Evolutionary conservation across 2,113 vertebrate species (phyloP), one percentile per base, ranked within the genome.

Genomic region (Lucifuga dentata): DNA sequence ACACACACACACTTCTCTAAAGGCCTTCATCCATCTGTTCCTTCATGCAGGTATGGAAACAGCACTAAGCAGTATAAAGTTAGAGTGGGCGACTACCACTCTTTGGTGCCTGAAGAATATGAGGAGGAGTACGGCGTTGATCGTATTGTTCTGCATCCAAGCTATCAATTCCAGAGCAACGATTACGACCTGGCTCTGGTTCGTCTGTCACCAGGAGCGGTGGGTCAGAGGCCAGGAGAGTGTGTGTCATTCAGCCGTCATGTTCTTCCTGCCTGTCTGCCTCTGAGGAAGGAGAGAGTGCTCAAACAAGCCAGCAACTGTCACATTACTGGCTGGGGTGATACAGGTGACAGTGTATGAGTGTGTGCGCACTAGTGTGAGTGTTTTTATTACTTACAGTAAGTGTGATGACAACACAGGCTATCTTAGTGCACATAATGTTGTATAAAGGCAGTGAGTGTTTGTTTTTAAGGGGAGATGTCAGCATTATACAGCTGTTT

Each of bases 261-360:
- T 0, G 94, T 99, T 24, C 82, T 96, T 57, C 98, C 98, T 0
- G 97, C 93, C 11, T 99, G 98, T 68, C 75, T 99, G 85, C 97
- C 98, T 0, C 15, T 84, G 19, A 81, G 84, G 69, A 93, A 93
- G 48, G 98, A 99, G 82, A 91, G 91, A 50, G 95, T 94, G 5
- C 93, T 96, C 55, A 96, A 94, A 88, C 94, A 92, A 11, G 92
- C 95, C 50, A 91, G 90, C 39, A 95, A 94, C 75, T 99, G 98
- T 70, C 94, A 95, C 20, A 95, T 99, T 78, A 98, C 96, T 0
- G 98, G 98, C 70, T 99, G 98, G 98, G 98, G 98, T 15, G 98
- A 99, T 89, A 99, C 98, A 93, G 98, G 98, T 99, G 86, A 90
- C 75, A 2, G 5, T 38, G 39, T 40, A 61, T 63, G 48, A 55